These are phyloP conservation scores for Amblyteles armatorius DNA, from an alignment of 2,888 invertebrate genomes.

Conservation along the genomic window DNA sequence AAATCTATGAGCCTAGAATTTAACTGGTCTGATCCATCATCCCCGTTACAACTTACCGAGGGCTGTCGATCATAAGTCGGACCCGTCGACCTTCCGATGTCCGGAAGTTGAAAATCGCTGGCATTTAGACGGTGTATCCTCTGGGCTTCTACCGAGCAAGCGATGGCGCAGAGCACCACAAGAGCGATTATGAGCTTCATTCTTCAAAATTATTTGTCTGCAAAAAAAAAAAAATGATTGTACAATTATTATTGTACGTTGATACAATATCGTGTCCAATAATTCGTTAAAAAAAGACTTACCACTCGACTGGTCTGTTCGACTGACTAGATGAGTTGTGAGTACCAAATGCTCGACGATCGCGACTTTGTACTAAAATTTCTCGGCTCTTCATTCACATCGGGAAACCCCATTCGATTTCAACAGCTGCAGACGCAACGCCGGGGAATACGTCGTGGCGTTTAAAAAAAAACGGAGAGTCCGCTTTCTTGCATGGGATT, in stretches of 20 bases:
- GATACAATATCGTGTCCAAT: not conserved
- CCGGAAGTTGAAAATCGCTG: not conserved
- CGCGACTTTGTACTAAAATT: not conserved
- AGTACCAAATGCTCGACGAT: not conserved
- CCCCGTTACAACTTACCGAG: not conserved
- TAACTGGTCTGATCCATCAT: not conserved
- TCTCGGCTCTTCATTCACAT: not conserved
- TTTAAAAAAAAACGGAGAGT: not conserved
- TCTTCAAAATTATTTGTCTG: not conserved
- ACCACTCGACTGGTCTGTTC: not conserved
- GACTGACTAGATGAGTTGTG: not conserved
- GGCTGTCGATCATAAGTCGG: not conserved
- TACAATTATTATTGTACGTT: not conserved
- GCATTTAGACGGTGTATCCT: not conserved
- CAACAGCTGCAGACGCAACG: not conserved
- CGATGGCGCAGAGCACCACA: not conserved
- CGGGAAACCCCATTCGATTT: not conserved
- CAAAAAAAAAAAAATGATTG: not conserved
- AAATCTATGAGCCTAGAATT: not conserved
- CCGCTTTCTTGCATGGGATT: not conserved
- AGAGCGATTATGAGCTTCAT: not conserved
- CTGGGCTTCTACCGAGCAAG: not conserved
- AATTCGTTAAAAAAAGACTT: not conserved
- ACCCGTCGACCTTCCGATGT: not conserved
- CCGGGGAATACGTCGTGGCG: not conserved